Evolutionary conservation across 2,888 invertebrate species (phyloP), one percentile per base, ranked within the genome.

Genomic region (Microplitis deprimator): DNA sequence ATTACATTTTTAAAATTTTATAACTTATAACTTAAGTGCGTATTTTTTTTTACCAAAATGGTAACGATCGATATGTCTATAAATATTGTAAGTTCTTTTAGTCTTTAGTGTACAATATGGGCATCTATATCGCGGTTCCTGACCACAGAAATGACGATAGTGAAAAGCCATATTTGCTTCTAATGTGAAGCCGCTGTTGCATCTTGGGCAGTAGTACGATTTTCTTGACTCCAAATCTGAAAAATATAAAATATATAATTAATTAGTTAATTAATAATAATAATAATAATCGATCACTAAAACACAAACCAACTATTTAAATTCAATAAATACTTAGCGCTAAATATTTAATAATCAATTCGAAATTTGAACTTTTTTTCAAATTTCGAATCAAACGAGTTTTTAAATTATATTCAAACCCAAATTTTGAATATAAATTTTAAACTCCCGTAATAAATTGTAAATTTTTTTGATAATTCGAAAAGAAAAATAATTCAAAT

Each of bases 161-260:
- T 86, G 85, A 20, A 82, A 81, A 81, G 84, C 62, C 86, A 86
- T 87, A 79, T 85, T 87, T 50, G 82, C 79, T 74, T 84, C 82
- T 79, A 82, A 62, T 61, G 79, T 79, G 69, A 82, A 82, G 38
- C 79, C 79, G 72, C 82, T 75, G 73, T 76, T 76, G 73, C 81
- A 83, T 20, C 80, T 81, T 5, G 82, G 81, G 73, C 82, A 82
- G 68, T 77, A 77, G 62, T 39, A 62, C 6, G 50, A 62, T 16
- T 20, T 41, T 65, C n/a, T 70, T 60, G 60, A 29, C 70, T 20
- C 29, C 8, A 6, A 13, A 70, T 38, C 70, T 70, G 70, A 70
- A 70, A 70, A 59, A 40, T 62, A 17, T 6, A 62, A 16, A 62
- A 62, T 62, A 16, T 17, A 16, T 29, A 29, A 29, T 20, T 62